phyloP scores from a whole-genome alignment of 2,888 invertebrate genomes.

The Heteromurus nitidus region DNA sequence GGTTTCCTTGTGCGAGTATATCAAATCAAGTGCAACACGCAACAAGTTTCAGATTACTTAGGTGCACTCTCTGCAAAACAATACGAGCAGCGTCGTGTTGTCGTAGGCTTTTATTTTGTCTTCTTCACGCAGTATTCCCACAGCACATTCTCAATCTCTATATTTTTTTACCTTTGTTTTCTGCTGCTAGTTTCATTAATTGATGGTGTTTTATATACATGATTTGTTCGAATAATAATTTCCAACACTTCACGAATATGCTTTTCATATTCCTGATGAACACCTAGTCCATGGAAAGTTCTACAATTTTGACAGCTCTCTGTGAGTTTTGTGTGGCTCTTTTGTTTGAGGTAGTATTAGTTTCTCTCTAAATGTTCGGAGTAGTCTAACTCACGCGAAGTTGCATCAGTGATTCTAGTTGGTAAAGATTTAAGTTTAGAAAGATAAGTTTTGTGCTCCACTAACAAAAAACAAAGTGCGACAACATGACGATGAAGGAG shows the following conservation, averaged over 20 bases:
- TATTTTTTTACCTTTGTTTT: conserved; percentile 50
- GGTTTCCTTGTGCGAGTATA: conserved; percentile 21
- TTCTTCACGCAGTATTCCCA: conserved; percentile 26
- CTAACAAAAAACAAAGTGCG: not conserved
- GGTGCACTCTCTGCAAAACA: too few relatives aligned
- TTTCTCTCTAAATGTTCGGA: not conserved
- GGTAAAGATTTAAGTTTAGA: not conserved
- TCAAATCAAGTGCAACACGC: conserved; percentile 15
- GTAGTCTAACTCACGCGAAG: not conserved
- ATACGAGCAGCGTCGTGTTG: too few relatives aligned
- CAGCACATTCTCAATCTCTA: not conserved
- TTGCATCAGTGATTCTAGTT: not conserved
- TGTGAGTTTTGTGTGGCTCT: conserved; percentile 7
- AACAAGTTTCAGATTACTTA: conserved; percentile 37
- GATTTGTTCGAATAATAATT: conserved; percentile 12
- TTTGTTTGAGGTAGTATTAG: conserved; percentile 35
- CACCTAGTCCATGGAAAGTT: conserved; percentile 41
- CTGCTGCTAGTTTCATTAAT: conserved; percentile 4
- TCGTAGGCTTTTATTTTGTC: too few relatives aligned
- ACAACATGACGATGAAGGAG: conserved; percentile 49
- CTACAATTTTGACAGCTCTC: conserved; percentile 57
- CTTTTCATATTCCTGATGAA: not conserved
- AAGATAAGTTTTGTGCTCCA: not conserved
- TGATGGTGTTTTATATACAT: conserved; percentile 9
- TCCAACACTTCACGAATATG: not conserved